Conservation (phyloP, 2,797 vertebrate species). For the Mormyrus proboscirostris region DNA sequence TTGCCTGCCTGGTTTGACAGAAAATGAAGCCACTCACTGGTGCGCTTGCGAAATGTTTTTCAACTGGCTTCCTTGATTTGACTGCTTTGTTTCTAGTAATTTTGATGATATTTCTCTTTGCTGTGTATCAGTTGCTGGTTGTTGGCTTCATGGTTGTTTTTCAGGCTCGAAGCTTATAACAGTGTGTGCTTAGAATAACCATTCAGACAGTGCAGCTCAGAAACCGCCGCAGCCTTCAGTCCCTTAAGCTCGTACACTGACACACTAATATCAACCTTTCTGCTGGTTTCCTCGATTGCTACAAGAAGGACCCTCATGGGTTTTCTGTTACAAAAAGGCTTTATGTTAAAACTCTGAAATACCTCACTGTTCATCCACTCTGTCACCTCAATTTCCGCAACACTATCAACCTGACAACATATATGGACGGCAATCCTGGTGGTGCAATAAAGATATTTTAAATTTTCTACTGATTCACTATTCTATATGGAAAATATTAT, state of each 20-base stretch:
- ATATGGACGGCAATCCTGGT: neutral
- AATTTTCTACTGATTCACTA: neutral
- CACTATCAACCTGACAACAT: neutral
- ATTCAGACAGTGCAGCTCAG: neutral
- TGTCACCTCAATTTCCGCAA: slow-evolving; percentile 7
- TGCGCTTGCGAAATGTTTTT: neutral
- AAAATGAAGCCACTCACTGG: neutral
- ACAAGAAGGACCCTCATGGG: neutral
- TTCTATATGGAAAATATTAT: neutral
- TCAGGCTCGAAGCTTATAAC: neutral
- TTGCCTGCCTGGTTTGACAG: neutral
- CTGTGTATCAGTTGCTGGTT: slow-evolving; percentile 1
- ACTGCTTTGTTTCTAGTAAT: neutral
- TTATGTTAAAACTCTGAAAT: slow-evolving; percentile 12
- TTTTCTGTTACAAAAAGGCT: slow-evolving; percentile 5
- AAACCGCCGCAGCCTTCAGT: neutral
- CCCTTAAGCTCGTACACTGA: neutral
- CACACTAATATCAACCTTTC: neutral
- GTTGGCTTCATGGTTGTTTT: neutral
- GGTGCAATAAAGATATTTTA: slow-evolving; percentile 12
- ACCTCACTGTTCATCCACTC: slow-evolving; percentile 13
- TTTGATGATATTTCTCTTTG: neutral
- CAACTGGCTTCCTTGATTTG: neutral
- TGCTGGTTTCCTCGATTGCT: neutral
- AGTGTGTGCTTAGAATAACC: neutral